These are phyloP conservation scores for Zygothrica quintamaculata DNA, from an alignment of 2,888 invertebrate species.

Conservation along the genomic window DNA sequence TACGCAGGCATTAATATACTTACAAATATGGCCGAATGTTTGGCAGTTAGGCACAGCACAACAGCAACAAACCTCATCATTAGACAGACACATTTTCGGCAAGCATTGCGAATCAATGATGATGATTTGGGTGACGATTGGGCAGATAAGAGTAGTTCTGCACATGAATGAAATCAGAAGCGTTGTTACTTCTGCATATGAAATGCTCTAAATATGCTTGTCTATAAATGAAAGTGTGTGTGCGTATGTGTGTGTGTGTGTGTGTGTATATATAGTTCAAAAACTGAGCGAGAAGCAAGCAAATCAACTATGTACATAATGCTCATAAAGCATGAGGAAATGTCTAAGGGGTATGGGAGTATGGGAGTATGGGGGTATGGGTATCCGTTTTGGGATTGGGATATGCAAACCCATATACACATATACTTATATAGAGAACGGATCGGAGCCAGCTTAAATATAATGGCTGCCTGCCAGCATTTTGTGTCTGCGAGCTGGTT, in stretches of 20 bases:
- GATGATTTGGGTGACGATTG: slow-evolving; percentile 37
- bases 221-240: slow-evolving; percentile 10
- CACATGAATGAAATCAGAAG: slow-evolving; percentile 69
- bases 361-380: slow-evolving; percentile 13
- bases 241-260: slow-evolving; percentile 25
- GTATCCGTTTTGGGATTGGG: neutral
- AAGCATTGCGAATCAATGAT: slow-evolving; percentile 71
- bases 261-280: slow-evolving; percentile 37
- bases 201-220: slow-evolving; percentile 33
- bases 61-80: slow-evolving; percentile 68
- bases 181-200: slow-evolving; percentile 56
- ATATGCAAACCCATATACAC: slow-evolving; percentile 14
- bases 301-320: slow-evolving; percentile 81
- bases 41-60: slow-evolving; percentile 73
- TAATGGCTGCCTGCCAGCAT: slow-evolving; percentile 78
- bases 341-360: slow-evolving; percentile 19
- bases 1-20: slow-evolving; percentile 16
- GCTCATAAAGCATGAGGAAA: slow-evolving; percentile 68
- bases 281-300: slow-evolving; percentile 61
- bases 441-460: slow-evolving; percentile 72
- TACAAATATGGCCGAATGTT: slow-evolving; percentile 58
- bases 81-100: slow-evolving; percentile 69
- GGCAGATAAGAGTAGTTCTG: slow-evolving; percentile 51
- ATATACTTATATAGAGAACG: slow-evolving; percentile 36
- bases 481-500: slow-evolving; percentile 57